Evolutionary conservation across 2,113 vertebrate genomes (phyloP).

Genomic region (Circaetus gallicus): DNA sequence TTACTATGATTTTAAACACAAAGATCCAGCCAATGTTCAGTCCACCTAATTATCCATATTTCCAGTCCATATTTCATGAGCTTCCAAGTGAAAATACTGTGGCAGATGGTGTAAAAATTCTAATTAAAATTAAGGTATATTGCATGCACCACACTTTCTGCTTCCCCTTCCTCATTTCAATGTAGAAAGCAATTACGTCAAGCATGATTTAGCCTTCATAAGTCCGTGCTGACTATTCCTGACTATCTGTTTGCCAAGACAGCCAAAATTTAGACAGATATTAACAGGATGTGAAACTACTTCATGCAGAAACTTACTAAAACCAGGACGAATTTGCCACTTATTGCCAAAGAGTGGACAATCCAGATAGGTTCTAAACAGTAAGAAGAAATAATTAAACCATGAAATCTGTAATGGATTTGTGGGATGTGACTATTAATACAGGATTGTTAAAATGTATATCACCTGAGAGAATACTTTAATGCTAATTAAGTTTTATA

Average conservation of each 20-base stretch:
- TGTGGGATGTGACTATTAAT: constrained; percentile 31
- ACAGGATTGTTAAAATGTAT: constrained; percentile 14
- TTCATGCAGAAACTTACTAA: constrained; percentile 16
- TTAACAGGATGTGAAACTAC: neutral
- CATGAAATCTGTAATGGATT: neutral
- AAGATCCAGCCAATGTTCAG: neutral
- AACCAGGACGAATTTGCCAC: neutral
- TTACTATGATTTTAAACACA: neutral
- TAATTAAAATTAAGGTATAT: constrained; percentile 9
- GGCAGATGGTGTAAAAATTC: constrained; percentile 20
- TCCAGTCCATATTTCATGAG: neutral
- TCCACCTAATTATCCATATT: neutral
- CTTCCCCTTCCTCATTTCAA: neutral
- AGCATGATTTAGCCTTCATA: constrained; percentile 22
- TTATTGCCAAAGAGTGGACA: neutral
- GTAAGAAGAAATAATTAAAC: neutral
- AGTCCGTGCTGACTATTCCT: neutral
- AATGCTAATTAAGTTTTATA: constrained; percentile 45
- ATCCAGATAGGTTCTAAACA: neutral
- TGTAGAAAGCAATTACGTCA: neutral
- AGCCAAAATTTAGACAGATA: constrained; percentile 20
- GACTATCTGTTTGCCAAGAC: neutral
- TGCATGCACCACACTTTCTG: neutral
- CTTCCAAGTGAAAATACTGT: neutral
- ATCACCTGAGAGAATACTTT: constrained; percentile 49